Evolutionary conservation across 2,797 vertebrate species (phyloP), one percentile per base, ranked within the genome.

Genomic region (Acanthopagrus latus): DNA sequence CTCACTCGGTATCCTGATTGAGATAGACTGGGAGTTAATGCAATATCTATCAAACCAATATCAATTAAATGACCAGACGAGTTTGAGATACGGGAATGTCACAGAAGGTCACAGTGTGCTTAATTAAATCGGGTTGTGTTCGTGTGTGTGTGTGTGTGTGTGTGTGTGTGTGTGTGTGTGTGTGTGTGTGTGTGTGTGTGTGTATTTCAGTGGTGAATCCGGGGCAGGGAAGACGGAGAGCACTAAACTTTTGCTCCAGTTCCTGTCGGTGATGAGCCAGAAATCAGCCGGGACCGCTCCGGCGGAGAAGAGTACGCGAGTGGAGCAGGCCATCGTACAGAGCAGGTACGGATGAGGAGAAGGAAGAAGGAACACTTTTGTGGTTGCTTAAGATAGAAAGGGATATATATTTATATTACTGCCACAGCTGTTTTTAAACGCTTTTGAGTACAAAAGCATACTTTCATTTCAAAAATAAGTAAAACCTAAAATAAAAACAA

Each of bases 201-300:
- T 81, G 50, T 68, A 0, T 64, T 56, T 62, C 90, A 98, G 97
- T 2, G 97, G 97, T 54, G 97, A 98, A 93, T 98, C 97, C 7
- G 97, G 97, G 55, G 97, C 97, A 44, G 97, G 97, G 48, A 98
- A 98, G 92, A 98, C 97, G 0, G 97, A 98, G 80, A 98, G 97
- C 91, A 98, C 97, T 23, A 98, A 98, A 87, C 87, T 98, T 81
- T 92, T 98, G 83, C 93, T 98, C 65, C 97, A 97, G 93, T 98
- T 98, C 81, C 93, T 98, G 82, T 98, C 97, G 0, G 95, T 97
- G 74, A 97, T 97, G 96, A 98, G 97, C 92, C 97, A 98, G 91
- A 97, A 95, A 56, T 97, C 96, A 2, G 86, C 95, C 0, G 96
- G 95, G 54, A 94, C 92, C 0, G 88, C 95, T 9, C 89, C 77